These are phyloP conservation scores for Azemiops feae DNA, from an alignment of 2,113 vertebrate genomes.

Conservation along the genomic window DNA sequence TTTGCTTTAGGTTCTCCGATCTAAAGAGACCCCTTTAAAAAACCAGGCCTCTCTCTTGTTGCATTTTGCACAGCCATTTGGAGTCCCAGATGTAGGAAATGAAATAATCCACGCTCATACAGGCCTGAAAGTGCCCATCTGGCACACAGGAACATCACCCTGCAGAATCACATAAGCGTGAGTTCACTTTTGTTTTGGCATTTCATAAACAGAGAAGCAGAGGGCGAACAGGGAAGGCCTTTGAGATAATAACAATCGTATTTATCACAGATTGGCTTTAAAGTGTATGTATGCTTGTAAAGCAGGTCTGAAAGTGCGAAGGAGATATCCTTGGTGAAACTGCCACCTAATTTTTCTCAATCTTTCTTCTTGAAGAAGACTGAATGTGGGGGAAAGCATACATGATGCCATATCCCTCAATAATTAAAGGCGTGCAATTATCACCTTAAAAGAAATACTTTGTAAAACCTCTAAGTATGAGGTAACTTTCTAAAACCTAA, in stretches of 20 bases:
- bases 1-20: slow-evolving; percentile 54
- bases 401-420: slow-evolving; percentile 10
- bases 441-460: slow-evolving; percentile 47
- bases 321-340: neutral
- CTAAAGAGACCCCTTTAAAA: slow-evolving; percentile 59
- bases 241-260: slow-evolving; percentile 58
- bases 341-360: neutral
- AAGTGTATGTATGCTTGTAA: slow-evolving; percentile 10
- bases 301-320: neutral
- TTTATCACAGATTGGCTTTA: slow-evolving; percentile 52
- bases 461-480: slow-evolving; percentile 2
- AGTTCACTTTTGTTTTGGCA: slow-evolving; percentile 79
- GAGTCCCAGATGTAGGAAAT: slow-evolving; percentile 93
- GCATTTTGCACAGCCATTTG: slow-evolving; percentile 86
- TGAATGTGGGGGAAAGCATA: neutral
- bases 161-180: slow-evolving; percentile 76
- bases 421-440: slow-evolving; percentile 49
- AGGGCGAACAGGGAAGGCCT: slow-evolving; percentile 66
- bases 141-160: slow-evolving; percentile 81
- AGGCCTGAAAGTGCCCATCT: slow-evolving; percentile 92
- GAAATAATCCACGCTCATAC: slow-evolving; percentile 88
- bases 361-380: slow-evolving; percentile 9
- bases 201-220: slow-evolving; percentile 76
- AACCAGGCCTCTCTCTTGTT: slow-evolving; percentile 71
- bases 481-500: neutral